phyloP scores from a whole-genome alignment of 2,888 invertebrate species.

The Synanthedon andrenaeformis region DNA sequence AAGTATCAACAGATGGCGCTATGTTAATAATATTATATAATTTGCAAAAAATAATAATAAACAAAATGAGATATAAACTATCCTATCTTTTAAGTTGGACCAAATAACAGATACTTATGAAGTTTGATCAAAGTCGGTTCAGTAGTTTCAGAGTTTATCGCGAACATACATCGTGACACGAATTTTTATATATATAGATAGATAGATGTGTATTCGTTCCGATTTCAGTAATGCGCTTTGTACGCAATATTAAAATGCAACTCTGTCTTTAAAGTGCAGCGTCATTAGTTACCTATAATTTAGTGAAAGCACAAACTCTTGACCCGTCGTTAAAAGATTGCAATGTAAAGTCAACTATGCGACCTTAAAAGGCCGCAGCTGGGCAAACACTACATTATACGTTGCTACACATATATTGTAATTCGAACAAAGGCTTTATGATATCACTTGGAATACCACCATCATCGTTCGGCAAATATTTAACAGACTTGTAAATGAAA shows the following conservation, averaged over 20 bases:
- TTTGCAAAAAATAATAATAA: no score
- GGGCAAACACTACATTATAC: constrained; percentile 33
- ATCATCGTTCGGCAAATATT: not conserved
- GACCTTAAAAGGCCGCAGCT: constrained; percentile 64
- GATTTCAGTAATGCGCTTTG: constrained; percentile 1
- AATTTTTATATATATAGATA: no score
- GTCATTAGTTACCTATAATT: not conserved
- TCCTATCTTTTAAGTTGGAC: no score
- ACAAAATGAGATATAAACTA: no score
- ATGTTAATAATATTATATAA: no score
- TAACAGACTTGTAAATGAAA: not conserved
- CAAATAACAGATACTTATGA: no score
- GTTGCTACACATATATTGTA: constrained; percentile 3
- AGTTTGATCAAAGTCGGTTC: no score
- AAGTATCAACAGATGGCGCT: no score
- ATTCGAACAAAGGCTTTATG: constrained; percentile 13
- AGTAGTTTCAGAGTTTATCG: no score
- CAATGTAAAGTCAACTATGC: constrained; percentile 17
- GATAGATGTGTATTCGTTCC: not conserved
- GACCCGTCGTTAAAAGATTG: not conserved
- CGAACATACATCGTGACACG: no score
- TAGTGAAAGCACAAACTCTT: not conserved
- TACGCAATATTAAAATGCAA: not conserved
- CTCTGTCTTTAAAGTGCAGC: not conserved
- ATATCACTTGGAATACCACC: constrained; percentile 27